Evolutionary conservation across 1,140 invertebrate species (phyloP), one percentile per base, ranked within the genome.

Genomic region (Aphidius ervi): DNA sequence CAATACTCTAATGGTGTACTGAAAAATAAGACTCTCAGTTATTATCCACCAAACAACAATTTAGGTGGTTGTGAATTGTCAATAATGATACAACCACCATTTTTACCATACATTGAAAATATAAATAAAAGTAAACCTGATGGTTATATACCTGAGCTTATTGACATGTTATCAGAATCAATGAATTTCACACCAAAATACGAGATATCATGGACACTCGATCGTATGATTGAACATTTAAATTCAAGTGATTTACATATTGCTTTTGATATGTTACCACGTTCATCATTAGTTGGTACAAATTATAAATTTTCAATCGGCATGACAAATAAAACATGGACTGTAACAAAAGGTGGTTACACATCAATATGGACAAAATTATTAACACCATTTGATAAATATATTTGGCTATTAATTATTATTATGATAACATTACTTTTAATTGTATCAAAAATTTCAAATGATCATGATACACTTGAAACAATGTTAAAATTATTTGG

Each of bases 161-260:
- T 68, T 5, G 31, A 40, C 6, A 59, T 56, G 42, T 40, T 67
- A 23, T 63, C 57, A 1, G 62, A 58, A 56, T 31, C 58, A 7
- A 57, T 68, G 20, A 71, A 71, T 37, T 69, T 71, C 46, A 68
- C 64, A 31, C 57, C 65, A 40, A 66, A 58, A 23, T 69, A 65
- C 42, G 58, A 42, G 1, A 68, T 66, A 64, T 53, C 59, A 5
- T 60, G 59, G 10, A 62, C 23, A 6, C 46, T 60, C 1, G 39
- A 67, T 6, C 46, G 37, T 4, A 47, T 58, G 45, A n/a, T 65
- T 8, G 61, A 66, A 5, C 66, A 68, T 58, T 59, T 67, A 20
- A 61, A 56, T 5, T 37, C n/a, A 37, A 63, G 61, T 54, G 66
- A 65, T 60, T 62, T 71, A 41, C 64, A 68, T 48, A 48, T 66